phyloP scores from a whole-genome alignment of 2,888 invertebrate genomes.

The Sericinus montela region DNA sequence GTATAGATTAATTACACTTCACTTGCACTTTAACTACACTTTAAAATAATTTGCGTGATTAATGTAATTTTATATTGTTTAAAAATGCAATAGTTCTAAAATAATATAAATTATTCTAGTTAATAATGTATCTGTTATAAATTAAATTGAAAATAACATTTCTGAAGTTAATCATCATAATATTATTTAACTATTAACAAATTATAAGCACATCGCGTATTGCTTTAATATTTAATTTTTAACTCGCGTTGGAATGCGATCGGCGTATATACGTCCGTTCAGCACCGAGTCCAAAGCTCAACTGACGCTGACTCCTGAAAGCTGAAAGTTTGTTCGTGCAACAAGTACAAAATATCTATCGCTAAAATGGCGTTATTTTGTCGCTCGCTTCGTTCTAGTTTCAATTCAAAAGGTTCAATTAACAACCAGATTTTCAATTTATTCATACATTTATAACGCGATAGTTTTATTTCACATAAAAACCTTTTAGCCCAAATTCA shows the following conservation, averaged over 20 bases:
- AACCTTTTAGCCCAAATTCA: no score
- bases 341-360: conserved; percentile 15
- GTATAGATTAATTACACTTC: background rate
- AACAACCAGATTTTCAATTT: no score
- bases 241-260: background rate
- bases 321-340: conserved; percentile 18
- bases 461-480: no score
- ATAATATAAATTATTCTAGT: no score
- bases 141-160: background rate
- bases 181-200: background rate
- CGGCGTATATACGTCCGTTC: background rate
- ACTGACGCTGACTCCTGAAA: conserved; percentile 13
- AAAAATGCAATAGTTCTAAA: no score
- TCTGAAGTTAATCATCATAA: background rate
- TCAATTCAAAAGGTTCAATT: background rate
- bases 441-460: no score
- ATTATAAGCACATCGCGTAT: background rate
- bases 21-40: conserved; percentile 9
- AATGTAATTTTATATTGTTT: no score
- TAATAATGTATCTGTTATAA: background rate
- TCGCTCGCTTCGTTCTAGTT: background rate
- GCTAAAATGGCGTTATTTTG: conserved; percentile 1
- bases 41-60: background rate
- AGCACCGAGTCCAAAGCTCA: conserved; percentile 7
- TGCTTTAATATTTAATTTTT: conserved; percentile 5